Evolutionary conservation across 1,140 invertebrate genomes (phyloP).

Genomic region (Atta texana): DNA sequence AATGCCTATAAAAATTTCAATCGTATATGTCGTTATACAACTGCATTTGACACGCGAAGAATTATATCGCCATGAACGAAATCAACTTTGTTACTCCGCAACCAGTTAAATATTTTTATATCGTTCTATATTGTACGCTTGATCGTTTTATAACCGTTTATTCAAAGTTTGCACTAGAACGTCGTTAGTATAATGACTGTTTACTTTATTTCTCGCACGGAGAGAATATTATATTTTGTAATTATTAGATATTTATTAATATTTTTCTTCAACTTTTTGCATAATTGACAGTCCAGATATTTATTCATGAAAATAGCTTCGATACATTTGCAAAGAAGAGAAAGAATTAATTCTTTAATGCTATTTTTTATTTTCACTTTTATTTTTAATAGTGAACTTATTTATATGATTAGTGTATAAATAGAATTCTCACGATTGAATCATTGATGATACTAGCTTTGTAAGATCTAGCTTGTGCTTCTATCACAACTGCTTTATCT

Average conservation of each 20-base stretch:
- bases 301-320: background rate
- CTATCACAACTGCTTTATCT: slow-evolving; percentile 72
- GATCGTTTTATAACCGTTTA: slow-evolving; percentile 27
- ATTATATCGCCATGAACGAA: slow-evolving; percentile 61
- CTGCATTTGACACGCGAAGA: slow-evolving; percentile 62
- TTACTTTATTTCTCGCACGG: background rate
- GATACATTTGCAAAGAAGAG: background rate
- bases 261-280: background rate
- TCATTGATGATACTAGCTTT: background rate
- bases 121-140: slow-evolving; percentile 42
- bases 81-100: slow-evolving; percentile 51
- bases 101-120: slow-evolving; percentile 66
- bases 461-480: slow-evolving; percentile 20
- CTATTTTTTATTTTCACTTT: background rate
- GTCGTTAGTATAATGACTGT: background rate
- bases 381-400: background rate
- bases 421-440: background rate
- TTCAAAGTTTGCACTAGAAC: background rate
- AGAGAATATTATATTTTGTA: slow-evolving; percentile 14
- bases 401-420: background rate
- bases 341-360: background rate
- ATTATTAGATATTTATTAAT: slow-evolving; percentile 1
- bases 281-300: slow-evolving; percentile 20
- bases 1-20: background rate
- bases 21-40: slow-evolving; percentile 42